phyloP scores from a whole-genome alignment of 2,797 vertebrate genomes.

The Cossypha caffra region DNA sequence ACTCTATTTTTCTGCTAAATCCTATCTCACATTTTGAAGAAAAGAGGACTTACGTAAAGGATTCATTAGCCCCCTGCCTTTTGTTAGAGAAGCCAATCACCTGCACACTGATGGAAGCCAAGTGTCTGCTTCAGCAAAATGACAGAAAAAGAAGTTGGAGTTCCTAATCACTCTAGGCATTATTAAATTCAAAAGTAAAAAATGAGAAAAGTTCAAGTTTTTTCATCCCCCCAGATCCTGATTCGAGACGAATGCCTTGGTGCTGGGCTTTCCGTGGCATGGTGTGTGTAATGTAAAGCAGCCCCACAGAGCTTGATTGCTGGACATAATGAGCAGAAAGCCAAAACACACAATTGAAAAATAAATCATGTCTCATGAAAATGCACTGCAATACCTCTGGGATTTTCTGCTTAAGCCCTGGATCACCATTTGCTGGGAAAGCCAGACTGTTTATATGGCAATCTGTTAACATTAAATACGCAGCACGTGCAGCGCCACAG shows the following conservation, averaged over 20 bases:
- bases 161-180: background rate
- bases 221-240: background rate
- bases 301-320: background rate
- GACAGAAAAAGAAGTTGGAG: background rate
- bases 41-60: background rate
- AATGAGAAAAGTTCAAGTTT: background rate
- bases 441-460: background rate
- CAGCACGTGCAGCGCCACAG: background rate
- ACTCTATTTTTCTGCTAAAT: background rate
- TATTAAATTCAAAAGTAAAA: background rate
- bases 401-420: conserved; percentile 29
- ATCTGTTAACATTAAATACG: conserved; percentile 34
- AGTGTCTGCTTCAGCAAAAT: background rate
- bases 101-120: background rate
- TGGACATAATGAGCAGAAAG: background rate
- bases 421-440: conserved; percentile 34
- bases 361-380: conserved; percentile 32
- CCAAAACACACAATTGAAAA: conserved; percentile 49
- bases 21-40: background rate
- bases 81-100: background rate
- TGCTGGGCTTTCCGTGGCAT: background rate
- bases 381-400: background rate
- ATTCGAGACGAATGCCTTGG: background rate
- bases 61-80: background rate
- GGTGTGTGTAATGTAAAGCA: background rate